Conservation (phyloP, 2,797 vertebrate genomes). For the Anas georgica region DNA sequence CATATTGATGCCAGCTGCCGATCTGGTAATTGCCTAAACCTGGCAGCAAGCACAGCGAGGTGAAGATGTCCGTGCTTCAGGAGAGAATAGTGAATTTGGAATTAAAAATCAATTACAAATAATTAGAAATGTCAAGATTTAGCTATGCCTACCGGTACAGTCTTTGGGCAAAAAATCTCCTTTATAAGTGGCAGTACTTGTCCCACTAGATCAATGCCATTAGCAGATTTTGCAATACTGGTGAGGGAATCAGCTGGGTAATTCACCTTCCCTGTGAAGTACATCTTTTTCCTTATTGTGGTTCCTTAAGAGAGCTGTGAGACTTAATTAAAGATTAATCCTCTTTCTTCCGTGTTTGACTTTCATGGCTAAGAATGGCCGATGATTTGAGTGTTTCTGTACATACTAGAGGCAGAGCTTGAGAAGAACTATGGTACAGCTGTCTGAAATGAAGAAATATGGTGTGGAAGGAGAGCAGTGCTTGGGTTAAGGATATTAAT, state of each 20-base stretch:
- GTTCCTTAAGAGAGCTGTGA: neutral
- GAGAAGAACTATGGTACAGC: neutral
- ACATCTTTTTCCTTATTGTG: neutral
- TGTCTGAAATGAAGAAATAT: neutral
- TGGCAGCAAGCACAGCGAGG: neutral
- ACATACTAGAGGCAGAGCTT: neutral
- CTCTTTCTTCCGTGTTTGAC: neutral
- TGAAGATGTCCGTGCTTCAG: neutral
- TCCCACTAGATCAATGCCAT: neutral
- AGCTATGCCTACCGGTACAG: neutral
- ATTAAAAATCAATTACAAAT: neutral
- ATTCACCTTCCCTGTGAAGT: neutral
- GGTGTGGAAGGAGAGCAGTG: neutral
- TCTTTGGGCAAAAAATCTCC: neutral
- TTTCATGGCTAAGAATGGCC: neutral
- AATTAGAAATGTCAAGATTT: neutral
- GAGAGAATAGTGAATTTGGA: neutral
- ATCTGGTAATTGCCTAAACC: neutral
- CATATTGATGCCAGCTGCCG: neutral
- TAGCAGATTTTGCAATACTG: neutral
- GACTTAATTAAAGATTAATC: neutral
- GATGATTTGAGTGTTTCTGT: neutral
- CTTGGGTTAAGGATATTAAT: neutral
- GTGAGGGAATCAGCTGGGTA: neutral
- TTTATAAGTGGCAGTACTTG: neutral